phyloP scores from a whole-genome alignment of 2,113 vertebrate species.

The Elanus axillaris region DNA sequence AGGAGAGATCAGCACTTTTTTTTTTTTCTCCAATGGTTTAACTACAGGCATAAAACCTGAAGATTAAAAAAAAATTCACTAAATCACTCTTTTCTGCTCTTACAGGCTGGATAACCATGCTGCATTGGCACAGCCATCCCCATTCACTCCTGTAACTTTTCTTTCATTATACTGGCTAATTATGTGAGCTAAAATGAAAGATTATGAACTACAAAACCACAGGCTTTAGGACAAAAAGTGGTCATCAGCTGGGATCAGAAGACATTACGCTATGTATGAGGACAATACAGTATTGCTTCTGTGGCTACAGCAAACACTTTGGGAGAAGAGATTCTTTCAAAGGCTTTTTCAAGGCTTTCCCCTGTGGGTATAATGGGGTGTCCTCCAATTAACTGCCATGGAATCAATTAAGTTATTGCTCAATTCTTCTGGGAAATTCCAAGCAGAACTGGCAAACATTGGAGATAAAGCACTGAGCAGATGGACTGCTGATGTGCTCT shows the following conservation, averaged over 20 bases:
- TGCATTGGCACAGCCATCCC: neutral
- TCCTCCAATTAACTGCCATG: conserved; percentile 54
- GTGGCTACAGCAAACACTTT: neutral
- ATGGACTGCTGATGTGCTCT: conserved; percentile 30
- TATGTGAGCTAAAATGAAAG: neutral
- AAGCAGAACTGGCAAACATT: conserved; percentile 18
- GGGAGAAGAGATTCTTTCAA: conserved; percentile 34
- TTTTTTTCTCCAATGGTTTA: conserved; percentile 12
- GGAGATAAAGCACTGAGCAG: conserved; percentile 35
- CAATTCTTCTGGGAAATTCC: conserved; percentile 52
- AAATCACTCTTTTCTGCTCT: neutral
- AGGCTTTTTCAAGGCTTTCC: conserved; percentile 17
- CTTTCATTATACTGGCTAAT: neutral
- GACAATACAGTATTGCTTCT: neutral
- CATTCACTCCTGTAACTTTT: neutral
- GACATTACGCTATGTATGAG: neutral
- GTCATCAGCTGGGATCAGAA: conserved; percentile 15
- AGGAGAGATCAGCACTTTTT: conserved; percentile 53
- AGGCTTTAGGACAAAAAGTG: conserved; percentile 2
- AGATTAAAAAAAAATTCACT: neutral
- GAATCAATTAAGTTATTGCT: conserved; percentile 64
- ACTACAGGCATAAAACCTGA: neutral
- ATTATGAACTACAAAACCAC: neutral
- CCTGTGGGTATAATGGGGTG: conserved; percentile 19
- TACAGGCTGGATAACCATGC: neutral